These are phyloP conservation scores for Drosophila algonquin DNA, from an alignment of 2,888 invertebrate genomes.

Conservation along the genomic window DNA sequence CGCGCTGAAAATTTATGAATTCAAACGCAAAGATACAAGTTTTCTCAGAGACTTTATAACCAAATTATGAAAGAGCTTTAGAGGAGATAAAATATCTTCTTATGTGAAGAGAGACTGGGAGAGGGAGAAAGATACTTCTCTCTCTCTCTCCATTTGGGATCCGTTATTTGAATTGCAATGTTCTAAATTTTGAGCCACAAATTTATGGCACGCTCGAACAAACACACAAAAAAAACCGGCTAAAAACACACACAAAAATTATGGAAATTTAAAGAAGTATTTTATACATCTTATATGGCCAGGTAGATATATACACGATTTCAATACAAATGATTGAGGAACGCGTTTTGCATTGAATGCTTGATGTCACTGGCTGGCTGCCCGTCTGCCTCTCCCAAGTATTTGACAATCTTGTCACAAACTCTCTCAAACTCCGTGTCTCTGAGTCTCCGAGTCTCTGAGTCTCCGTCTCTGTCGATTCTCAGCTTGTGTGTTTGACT, in stretches of 20 bases:
- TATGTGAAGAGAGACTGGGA: slow-evolving; percentile 43
- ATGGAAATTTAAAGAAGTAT: slow-evolving; percentile 43
- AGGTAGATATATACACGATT: neutral
- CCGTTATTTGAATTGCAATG: slow-evolving; percentile 58
- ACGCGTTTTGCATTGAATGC: slow-evolving; percentile 58
- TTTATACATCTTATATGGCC: slow-evolving; percentile 31
- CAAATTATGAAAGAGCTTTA: slow-evolving; percentile 42
- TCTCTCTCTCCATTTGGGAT: slow-evolving; percentile 14
- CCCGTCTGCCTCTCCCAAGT: slow-evolving; percentile 39
- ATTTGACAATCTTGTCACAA: slow-evolving; percentile 75
- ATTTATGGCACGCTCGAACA: slow-evolving; percentile 51
- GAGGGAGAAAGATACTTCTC: slow-evolving; percentile 32
- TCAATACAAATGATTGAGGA: slow-evolving; percentile 35
- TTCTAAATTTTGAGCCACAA: slow-evolving; percentile 46
- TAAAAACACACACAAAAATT: slow-evolving; percentile 38
- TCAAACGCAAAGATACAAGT: slow-evolving; percentile 23
- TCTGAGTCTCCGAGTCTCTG: neutral
- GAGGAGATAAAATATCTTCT: neutral
- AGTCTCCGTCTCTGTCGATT: neutral
- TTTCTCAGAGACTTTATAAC: slow-evolving; percentile 6
- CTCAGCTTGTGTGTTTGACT: slow-evolving; percentile 55
- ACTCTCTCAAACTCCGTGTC: slow-evolving; percentile 21
- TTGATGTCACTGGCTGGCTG: slow-evolving; percentile 53
- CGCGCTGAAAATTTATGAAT: slow-evolving; percentile 42
- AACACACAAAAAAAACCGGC: slow-evolving; percentile 32